Conservation (phyloP, 2,888 invertebrate species). For the Drosophila demipolita region DNA sequence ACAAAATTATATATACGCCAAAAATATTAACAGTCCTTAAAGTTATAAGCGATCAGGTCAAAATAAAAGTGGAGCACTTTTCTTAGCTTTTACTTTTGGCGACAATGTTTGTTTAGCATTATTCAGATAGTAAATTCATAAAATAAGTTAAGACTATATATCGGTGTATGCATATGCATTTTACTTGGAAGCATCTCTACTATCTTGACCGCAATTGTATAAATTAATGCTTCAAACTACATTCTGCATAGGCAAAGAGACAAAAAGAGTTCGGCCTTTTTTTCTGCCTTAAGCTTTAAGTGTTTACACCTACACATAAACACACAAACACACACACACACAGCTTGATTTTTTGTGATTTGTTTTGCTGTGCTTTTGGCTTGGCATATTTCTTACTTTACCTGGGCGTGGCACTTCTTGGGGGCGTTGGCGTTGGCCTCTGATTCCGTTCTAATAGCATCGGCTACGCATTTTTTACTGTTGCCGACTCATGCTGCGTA, state of each 20-base stretch:
- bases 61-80: background rate
- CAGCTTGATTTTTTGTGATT: conserved; percentile 10
- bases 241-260: conserved; percentile 12
- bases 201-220: background rate
- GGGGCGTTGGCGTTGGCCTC: conserved; percentile 52
- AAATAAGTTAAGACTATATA: background rate
- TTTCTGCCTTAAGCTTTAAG: conserved; percentile 44
- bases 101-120: background rate
- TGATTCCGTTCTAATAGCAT: conserved; percentile 71
- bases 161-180: background rate
- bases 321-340: conserved; percentile 25
- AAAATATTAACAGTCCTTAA: background rate
- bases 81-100: background rate
- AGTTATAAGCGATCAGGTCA: background rate
- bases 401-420: conserved; percentile 37
- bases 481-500: conserved; percentile 64
- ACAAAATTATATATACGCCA: background rate
- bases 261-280: conserved; percentile 12
- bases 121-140: background rate
- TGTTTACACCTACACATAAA: conserved; percentile 54
- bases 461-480: conserved; percentile 58
- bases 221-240: background rate
- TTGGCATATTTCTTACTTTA: conserved; percentile 21
- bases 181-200: background rate
- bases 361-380: conserved; percentile 19